These are phyloP conservation scores for Heterochromis multidens DNA, from an alignment of 2,113 vertebrate genomes.

Conservation along the genomic window DNA sequence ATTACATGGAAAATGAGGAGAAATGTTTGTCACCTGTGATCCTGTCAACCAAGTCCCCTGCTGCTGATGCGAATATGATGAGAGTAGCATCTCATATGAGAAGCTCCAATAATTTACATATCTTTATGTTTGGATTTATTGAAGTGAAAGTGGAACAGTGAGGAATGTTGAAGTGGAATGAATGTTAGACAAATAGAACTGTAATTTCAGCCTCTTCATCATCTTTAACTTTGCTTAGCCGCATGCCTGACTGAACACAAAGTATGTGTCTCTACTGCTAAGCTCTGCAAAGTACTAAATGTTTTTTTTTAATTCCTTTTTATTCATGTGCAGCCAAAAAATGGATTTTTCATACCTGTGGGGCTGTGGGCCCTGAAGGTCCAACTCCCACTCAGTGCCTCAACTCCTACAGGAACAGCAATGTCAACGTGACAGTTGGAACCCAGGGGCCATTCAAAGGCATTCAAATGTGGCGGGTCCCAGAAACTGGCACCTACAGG, in stretches of 20 bases:
- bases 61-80: not conserved
- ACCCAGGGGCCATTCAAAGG: constrained; percentile 85
- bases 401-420: constrained; percentile 87
- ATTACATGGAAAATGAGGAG: constrained; percentile 58
- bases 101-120: not conserved
- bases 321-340: constrained; percentile 62
- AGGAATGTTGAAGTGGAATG: constrained; percentile 6
- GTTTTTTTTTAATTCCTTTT: not conserved
- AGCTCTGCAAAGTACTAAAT: not conserved
- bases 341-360: constrained; percentile 92
- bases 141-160: not conserved
- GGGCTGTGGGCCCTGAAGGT: constrained; percentile 88
- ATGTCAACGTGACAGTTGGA: constrained; percentile 87
- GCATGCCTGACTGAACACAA: not conserved
- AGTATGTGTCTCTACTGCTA: not conserved
- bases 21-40: constrained; percentile 62
- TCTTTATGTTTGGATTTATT: not conserved
- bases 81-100: not conserved
- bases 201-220: constrained; percentile 2
- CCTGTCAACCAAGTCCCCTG: not conserved
- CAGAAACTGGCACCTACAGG: constrained; percentile 92
- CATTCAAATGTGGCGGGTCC: constrained; percentile 92
- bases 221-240: constrained; percentile 6
- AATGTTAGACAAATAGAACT: constrained; percentile 28
- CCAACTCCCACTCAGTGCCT: constrained; percentile 92